Base-by-base conservation (phyloP, 2,113 vertebrate genomes). In the Glaucomys volans region DNA sequence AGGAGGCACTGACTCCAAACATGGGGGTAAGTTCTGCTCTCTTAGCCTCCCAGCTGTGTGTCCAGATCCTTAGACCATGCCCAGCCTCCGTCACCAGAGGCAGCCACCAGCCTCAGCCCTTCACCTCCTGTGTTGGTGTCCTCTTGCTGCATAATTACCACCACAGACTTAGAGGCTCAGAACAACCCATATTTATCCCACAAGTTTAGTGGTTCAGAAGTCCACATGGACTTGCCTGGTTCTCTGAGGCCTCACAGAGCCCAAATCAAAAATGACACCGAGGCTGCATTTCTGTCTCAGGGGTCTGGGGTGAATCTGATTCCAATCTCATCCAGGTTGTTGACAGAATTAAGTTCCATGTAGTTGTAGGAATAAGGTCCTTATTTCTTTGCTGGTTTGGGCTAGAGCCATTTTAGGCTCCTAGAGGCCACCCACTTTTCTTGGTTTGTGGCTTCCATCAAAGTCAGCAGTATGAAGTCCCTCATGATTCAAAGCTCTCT, bases 51-150 rank as follows among this genome's bases (percentile, higher is more conserved):
- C 16, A 24, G 54, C 20, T 57, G 1, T 11, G 1, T 4, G 28
- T 54, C 40, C 6, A 24, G 32, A n/a, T 35, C 67, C 44, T 32
- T 10, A 20, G 6, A 42, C 12, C 47, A 9, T 0, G 0, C 40
- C n/a, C 22, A 5, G 32, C 57, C 50, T 72, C 57, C 30, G 50
- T 71, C 90, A 28, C 54, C 62, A 54, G 18, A n/a, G n/a, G 52
- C 71, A 37, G 9, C 62, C 4, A 26, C 17, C 52, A 47, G 9
- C 79, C 71, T 54, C 42, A 35, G 44, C 37, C 0, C 37, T 10
- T 69, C 94, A 37, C n/a, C 84, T 11, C 4, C 0, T 1, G 2
- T 30, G 20, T 8, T 18, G 2, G 67, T 44, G 81, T 69, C 35
- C 5, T 6, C 1, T 16, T 44, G 66, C 66, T 75, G 37, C 1